phyloP scores from a whole-genome alignment of 1,140 invertebrate species.

The Mesaphorura yosii region DNA sequence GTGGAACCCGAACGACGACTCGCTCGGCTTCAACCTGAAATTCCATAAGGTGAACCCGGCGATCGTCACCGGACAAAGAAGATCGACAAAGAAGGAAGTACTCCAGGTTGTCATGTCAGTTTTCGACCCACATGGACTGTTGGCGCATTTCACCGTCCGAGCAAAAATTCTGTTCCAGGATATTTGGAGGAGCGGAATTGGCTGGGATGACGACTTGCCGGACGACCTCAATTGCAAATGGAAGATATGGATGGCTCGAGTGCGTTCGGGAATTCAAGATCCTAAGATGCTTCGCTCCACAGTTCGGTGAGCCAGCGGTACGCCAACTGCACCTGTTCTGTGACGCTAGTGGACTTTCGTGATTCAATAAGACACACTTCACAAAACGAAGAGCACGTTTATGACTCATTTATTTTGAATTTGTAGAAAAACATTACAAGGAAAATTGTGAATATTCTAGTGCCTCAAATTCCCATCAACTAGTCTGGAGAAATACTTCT shows the following conservation, averaged over 20 bases:
- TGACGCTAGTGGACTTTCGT: constrained; percentile 19
- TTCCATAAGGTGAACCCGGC: constrained; percentile 2
- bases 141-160: constrained; percentile 10
- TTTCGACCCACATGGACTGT: constrained; percentile 19
- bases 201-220: constrained; percentile 18
- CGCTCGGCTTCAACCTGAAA: not conserved
- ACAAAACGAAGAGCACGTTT: too few relatives aligned
- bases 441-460: too few relatives aligned
- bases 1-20: constrained; percentile 9
- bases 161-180: constrained; percentile 20
- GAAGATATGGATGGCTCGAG: constrained; percentile 8
- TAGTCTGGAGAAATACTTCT: too few relatives aligned
- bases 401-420: too few relatives aligned
- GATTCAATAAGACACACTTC: too few relatives aligned
- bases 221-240: not conserved
- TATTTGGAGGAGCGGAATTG: constrained; percentile 14
- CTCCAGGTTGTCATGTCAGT: constrained; percentile 10
- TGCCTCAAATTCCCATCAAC: too few relatives aligned
- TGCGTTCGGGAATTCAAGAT: not conserved
- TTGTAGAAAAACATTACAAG: too few relatives aligned
- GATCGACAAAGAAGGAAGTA: constrained; percentile 11
- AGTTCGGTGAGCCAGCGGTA: not conserved
- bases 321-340: constrained; percentile 20
- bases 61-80: not conserved
- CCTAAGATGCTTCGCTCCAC: constrained; percentile 12